A percentile compares a stretch with the other conserved stretches of the same genome.
These are phyloP conservation scores for Sitobion miscanthi DNA, from an alignment of 1,140 invertebrate species.

Conservation along the genomic window DNA sequence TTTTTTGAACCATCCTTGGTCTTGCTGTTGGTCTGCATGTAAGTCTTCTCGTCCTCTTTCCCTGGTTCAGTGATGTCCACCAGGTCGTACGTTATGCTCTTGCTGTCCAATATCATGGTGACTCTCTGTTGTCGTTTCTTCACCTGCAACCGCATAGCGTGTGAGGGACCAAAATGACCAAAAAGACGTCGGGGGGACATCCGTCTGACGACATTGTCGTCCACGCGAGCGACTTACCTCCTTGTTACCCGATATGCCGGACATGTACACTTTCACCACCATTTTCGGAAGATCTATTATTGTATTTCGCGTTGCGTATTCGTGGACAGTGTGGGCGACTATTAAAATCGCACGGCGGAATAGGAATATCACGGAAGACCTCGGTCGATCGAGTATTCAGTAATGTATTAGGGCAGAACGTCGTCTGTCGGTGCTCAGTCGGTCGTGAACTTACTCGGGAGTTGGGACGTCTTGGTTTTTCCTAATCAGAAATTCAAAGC, in stretches of 20 bases:
- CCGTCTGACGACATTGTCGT: background rate
- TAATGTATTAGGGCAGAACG: background rate
- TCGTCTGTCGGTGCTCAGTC: background rate
- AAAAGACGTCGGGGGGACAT: background rate
- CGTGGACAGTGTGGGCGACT: background rate
- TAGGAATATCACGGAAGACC: background rate
- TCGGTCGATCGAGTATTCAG: too few species aligned
- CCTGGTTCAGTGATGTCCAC: constrained; percentile 93
- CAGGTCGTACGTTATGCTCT: constrained; percentile 83
- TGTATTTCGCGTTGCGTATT: background rate
- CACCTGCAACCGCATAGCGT: constrained; percentile 78
- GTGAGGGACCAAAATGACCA: background rate
- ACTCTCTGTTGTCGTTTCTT: constrained; percentile 93
- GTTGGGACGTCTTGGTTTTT: background rate
- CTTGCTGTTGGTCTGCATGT: constrained; percentile 89
- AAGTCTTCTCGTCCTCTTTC: constrained; percentile 85
- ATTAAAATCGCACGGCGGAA: background rate
- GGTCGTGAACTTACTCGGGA: background rate
- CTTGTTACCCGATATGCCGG: constrained; percentile 88
- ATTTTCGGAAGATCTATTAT: constrained; percentile 65
- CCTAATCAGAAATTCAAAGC: constrained; percentile 5
- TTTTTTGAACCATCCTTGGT: constrained; percentile 72
- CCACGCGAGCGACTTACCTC: constrained; percentile 71
- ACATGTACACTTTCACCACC: constrained; percentile 88
- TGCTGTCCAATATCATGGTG: constrained; percentile 88